These are phyloP conservation scores for Malacoctenus gilli DNA, from an alignment of 2,797 vertebrate genomes.

Conservation along the genomic window DNA sequence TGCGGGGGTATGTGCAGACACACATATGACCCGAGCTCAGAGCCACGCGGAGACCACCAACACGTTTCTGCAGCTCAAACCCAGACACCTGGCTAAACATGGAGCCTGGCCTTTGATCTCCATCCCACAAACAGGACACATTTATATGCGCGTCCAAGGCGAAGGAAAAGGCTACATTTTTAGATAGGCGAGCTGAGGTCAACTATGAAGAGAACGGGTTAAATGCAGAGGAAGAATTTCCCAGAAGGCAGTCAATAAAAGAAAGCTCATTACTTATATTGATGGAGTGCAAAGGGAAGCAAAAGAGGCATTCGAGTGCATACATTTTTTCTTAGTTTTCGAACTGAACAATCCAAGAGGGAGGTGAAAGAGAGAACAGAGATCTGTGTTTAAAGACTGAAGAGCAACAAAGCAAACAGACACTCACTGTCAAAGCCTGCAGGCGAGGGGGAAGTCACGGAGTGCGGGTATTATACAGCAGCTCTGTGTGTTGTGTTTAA, in stretches of 20 bases:
- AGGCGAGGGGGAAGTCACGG: not conserved
- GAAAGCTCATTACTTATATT: too few relatives aligned
- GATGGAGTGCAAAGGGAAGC: too few relatives aligned
- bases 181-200: slow-evolving; percentile 14
- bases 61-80: slow-evolving; percentile 37
- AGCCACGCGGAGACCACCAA: slow-evolving; percentile 46
- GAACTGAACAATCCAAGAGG: too few relatives aligned
- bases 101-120: slow-evolving; percentile 53
- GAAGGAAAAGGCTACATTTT: slow-evolving; percentile 13
- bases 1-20: slow-evolving; percentile 31
- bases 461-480: slow-evolving; percentile 22
- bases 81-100: slow-evolving; percentile 70
- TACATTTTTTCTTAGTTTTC: too few relatives aligned
- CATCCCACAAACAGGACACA: slow-evolving; percentile 21
- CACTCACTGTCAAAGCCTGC: slow-evolving; percentile 1
- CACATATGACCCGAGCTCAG: slow-evolving; percentile 44
- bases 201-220: too few relatives aligned
- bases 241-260: too few relatives aligned
- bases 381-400: slow-evolving; percentile 2
- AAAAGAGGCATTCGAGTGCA: too few relatives aligned
- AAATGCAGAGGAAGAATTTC: too few relatives aligned
- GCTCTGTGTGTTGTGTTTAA: slow-evolving; percentile 30
- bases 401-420: slow-evolving; percentile 11
- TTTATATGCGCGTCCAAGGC: slow-evolving; percentile 15
- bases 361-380: too few relatives aligned